These are phyloP conservation scores for Colletes latitarsis DNA, from an alignment of 1,140 invertebrate genomes.

Conservation along the genomic window DNA sequence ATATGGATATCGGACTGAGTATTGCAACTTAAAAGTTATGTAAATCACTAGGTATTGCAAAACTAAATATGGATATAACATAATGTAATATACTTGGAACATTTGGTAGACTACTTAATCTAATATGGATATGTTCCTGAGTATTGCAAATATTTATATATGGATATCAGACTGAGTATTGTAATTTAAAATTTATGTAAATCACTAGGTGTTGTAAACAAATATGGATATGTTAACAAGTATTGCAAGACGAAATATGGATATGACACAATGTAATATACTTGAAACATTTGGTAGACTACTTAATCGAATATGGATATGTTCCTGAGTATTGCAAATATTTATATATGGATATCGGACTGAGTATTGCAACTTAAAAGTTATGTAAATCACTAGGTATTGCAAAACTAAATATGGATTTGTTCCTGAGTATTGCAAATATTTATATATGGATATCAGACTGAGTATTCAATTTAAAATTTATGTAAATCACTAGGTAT, in stretches of 20 bases:
- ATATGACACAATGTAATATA: not conserved
- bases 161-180: slow-evolving; percentile 14
- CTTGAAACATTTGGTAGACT: not conserved
- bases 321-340: slow-evolving; percentile 1
- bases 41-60: slow-evolving; percentile 3
- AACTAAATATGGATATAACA: not conserved
- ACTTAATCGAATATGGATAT: slow-evolving; percentile 1
- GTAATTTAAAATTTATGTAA: not conserved
- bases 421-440: not conserved
- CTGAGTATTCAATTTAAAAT: slow-evolving; percentile 17
- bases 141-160: not conserved
- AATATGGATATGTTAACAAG: not conserved
- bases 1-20: not conserved
- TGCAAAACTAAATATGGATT: not conserved
- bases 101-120: not conserved
- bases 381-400: not conserved
- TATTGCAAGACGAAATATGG: slow-evolving; percentile 10
- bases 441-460: not conserved
- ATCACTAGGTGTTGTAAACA: no score
- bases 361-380: not conserved
- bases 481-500: not conserved
- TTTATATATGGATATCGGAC: not conserved
- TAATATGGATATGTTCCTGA: not conserved
- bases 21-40: not conserved
- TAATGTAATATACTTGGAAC: not conserved